These are phyloP conservation scores for Podabrus alpinus DNA, from an alignment of 2,888 invertebrate species.

Conservation along the genomic window DNA sequence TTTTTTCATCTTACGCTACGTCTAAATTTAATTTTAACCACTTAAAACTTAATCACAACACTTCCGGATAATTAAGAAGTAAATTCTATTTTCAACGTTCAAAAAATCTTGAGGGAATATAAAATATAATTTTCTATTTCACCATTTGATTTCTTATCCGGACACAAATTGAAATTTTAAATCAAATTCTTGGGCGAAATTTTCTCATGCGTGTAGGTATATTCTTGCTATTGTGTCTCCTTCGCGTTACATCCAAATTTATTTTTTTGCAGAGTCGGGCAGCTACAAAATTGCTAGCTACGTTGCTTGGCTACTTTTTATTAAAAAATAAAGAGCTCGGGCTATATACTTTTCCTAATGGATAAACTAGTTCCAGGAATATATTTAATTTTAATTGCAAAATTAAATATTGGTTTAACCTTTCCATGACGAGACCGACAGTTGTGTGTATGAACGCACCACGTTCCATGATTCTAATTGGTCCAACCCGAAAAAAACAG, in stretches of 20 bases:
- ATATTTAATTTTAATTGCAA: no score
- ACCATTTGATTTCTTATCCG: neutral
- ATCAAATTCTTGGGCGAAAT: neutral
- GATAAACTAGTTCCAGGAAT: neutral
- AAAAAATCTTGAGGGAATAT: neutral
- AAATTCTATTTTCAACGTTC: neutral
- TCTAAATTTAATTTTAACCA: neutral
- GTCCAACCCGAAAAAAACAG: no score
- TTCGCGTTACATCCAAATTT: neutral
- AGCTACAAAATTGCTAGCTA: neutral
- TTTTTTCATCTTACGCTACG: neutral
- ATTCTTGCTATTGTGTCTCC: neutral
- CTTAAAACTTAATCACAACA: neutral
- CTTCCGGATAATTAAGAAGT: neutral
- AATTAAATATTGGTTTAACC: no score
- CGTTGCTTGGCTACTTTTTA: neutral
- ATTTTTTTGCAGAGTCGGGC: neutral
- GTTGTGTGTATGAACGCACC: no score
- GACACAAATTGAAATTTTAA: neutral
- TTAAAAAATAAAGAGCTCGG: neutral
- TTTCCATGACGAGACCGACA: no score
- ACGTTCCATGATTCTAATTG: no score
- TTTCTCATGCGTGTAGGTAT: neutral
- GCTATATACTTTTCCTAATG: no score
- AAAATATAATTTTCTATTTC: neutral